A percentile compares a stretch with the other conserved stretches of the same genome.
Evolutionary conservation across 2,113 vertebrate genomes (phyloP).

Genomic region (Phalacrocorax aristotelis): DNA sequence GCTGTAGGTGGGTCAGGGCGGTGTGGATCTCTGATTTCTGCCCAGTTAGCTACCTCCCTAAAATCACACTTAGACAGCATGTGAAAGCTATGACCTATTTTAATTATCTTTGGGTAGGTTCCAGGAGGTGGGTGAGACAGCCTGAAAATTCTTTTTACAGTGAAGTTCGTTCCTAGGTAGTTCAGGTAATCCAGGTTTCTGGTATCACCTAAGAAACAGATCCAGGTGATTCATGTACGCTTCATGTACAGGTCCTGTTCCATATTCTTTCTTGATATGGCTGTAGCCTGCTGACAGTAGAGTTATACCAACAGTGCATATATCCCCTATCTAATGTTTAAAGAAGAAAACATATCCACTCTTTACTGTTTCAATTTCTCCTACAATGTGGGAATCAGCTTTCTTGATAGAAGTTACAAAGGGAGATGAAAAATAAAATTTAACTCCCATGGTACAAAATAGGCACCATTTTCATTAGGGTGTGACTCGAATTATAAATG

Average conservation of each 20-base stretch:
- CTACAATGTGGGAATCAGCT: not conserved
- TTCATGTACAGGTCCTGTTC: not conserved
- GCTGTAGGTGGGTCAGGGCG: not conserved
- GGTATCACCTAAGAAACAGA: not conserved
- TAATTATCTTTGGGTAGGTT: not conserved
- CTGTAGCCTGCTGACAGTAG: not conserved
- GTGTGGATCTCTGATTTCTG: not conserved
- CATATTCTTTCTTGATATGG: not conserved
- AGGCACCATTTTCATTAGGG: not conserved
- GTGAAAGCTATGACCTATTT: not conserved
- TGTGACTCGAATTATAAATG: not conserved
- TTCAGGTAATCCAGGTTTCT: not conserved
- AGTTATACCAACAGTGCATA: not conserved
- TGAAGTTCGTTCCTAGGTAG: not conserved
- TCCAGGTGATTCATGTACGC: not conserved
- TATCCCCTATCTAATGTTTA: not conserved
- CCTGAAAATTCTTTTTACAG: not conserved
- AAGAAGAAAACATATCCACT: not conserved
- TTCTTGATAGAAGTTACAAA: not conserved
- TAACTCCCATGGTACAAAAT: not conserved
- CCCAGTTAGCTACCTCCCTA: not conserved
- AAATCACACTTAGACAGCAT: not conserved
- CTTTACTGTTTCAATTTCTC: not conserved
- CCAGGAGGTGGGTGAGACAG: not conserved
- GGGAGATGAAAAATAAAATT: not conserved